Evolutionary conservation across 2,888 invertebrate species (phyloP), one percentile per base, ranked within the genome.

Genomic region (Chloroclysta siterata): DNA sequence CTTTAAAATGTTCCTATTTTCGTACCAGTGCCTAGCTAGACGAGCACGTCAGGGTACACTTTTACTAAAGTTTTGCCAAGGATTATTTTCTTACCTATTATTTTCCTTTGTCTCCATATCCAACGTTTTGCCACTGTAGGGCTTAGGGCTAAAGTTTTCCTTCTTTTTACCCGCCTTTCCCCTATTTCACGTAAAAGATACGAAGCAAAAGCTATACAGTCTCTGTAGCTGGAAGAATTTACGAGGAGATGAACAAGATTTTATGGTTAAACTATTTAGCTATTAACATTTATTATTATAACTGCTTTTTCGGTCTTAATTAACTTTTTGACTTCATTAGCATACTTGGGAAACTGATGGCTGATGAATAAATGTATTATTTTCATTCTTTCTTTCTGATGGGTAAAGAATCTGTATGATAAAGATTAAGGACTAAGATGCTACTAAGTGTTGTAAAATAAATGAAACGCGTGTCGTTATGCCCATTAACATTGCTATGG

Each of bases 401-500:
- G 36, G 8, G 36, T 11, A 2, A 44, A 17, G 17, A 46, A 17
- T n/a, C 44, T 6, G 11, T 17, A 8, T 46, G 0, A 11, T 46
- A 10, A 8, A 44, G 15, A 10, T 17, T 46, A 10, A 46, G 46
- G 15, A 10, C 11, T 14, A 46, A 17, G 46, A 46, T 46, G 6
- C 29, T 29, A 7, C 8, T n/a, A 28, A 5, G 17, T 14, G 42
- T 28, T 55, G 60, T 63, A 63, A 63, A 66, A 60, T 41, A 66
- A 66, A 71, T 5, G 3, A 29, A 50, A 54, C 62, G 62, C 61
- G 68, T 67, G 60, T 48, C 42, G 52, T 60, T 54, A 53, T 56
- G 53, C 60, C 59, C 46, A 61, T 68, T 68, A 64, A 70, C 65
- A 70, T 68, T 58, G 55, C 53, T 68, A 52, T 50, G 61, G 33